These are phyloP conservation scores for Syrrhaptes paradoxus DNA, from an alignment of 2,113 vertebrate genomes.

Conservation along the genomic window DNA sequence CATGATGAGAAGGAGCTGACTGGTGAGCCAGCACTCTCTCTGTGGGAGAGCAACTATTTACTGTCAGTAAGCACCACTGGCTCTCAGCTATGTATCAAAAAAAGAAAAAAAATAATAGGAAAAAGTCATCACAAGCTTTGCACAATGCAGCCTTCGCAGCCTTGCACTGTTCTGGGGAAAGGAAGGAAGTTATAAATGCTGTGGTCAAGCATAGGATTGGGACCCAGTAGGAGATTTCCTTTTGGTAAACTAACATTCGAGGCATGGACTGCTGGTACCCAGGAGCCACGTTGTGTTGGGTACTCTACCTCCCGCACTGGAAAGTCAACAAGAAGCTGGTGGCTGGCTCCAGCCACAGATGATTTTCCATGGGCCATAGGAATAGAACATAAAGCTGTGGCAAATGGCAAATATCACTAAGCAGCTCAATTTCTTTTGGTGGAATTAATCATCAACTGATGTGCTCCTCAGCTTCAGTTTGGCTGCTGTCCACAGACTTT, in stretches of 20 bases:
- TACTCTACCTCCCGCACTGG: background rate
- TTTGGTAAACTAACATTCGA: background rate
- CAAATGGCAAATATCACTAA: background rate
- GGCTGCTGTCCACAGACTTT: background rate
- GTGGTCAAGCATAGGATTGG: background rate
- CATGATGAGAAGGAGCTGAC: background rate
- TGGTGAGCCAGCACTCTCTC: background rate
- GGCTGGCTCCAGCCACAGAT: background rate
- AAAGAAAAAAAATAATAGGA: no score
- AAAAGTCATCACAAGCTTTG: background rate
- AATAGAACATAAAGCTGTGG: background rate
- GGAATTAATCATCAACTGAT: background rate
- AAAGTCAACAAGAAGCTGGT: background rate
- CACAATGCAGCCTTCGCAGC: accelerated
- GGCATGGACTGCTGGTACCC: background rate
- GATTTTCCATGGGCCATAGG: background rate
- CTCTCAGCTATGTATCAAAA: background rate
- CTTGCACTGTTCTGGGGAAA: background rate
- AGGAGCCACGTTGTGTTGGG: background rate
- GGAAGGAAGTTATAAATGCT: background rate
- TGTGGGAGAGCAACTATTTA: background rate
- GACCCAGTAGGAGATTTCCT: background rate
- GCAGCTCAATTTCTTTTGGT: background rate
- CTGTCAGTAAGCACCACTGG: background rate
- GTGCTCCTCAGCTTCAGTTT: background rate